Percentiles rank a stretch among this genome's conserved stretches.
Conservation (phyloP, 2,113 vertebrate species). For the Zosterops lateralis region DNA sequence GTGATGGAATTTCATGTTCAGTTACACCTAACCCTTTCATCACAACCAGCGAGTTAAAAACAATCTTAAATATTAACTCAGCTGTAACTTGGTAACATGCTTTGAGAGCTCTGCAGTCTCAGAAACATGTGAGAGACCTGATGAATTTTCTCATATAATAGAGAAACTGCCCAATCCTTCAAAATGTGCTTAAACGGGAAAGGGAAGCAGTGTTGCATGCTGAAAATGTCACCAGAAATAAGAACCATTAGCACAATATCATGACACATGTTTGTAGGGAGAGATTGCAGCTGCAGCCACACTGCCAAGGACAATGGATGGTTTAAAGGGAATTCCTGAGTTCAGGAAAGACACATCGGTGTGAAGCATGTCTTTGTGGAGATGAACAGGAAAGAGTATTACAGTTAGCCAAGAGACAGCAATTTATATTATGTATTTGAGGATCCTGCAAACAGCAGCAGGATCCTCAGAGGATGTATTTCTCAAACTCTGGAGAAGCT, state of each 20-base stretch:
- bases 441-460: neutral
- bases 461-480: fast-evolving
- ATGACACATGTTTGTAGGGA: neutral
- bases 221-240: neutral
- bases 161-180: neutral
- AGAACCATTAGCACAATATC: neutral
- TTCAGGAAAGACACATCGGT: neutral
- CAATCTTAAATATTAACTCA: neutral
- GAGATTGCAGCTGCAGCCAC: neutral
- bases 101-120: neutral
- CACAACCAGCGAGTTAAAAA: neutral
- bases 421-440: neutral
- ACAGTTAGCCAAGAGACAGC: neutral
- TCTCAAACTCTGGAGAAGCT: neutral
- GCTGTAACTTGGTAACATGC: neutral
- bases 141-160: neutral
- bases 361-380: neutral
- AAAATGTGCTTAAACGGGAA: neutral
- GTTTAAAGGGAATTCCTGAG: neutral
- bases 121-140: neutral
- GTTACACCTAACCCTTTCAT: neutral
- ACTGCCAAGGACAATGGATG: neutral
- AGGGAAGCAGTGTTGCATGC: neutral
- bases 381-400: neutral
- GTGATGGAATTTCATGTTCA: neutral